A percentile compares a stretch with the other conserved stretches of the same genome.
These are phyloP conservation scores for Galeopterus variegatus DNA, from an alignment of 2,113 vertebrate species.

Conservation along the genomic window DNA sequence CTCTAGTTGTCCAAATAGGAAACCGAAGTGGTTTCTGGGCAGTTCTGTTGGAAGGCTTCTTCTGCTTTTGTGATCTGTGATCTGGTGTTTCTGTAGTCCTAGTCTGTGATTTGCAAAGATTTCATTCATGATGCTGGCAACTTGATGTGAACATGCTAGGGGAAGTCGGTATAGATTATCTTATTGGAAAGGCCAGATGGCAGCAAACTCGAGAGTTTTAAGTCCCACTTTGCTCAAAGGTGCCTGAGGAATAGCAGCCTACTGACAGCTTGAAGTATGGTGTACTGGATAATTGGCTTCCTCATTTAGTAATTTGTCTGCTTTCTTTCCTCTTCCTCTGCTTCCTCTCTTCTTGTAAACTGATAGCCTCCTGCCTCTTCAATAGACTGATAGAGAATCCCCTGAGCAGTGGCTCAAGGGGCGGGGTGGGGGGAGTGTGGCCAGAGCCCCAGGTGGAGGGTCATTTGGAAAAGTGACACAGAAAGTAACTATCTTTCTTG, in stretches of 20 bases:
- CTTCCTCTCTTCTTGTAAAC: conserved; percentile 92
- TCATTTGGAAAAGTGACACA: conserved; percentile 71
- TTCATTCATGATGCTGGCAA: conserved; percentile 52
- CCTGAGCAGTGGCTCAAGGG: conserved; percentile 77
- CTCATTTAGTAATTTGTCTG: conserved; percentile 93
- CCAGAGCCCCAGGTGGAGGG: conserved; percentile 42
- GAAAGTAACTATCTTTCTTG: background rate
- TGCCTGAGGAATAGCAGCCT: conserved; percentile 75
- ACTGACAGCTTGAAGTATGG: conserved; percentile 85
- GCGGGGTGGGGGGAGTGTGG: conserved; percentile 76
- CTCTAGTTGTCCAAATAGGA: conserved; percentile 46
- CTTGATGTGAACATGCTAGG: background rate
- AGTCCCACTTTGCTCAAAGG: conserved; percentile 78
- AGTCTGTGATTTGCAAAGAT: conserved; percentile 54
- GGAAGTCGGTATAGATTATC: conserved; percentile 41
- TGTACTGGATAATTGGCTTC: conserved; percentile 88
- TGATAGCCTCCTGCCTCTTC: conserved; percentile 89
- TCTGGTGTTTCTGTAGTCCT: background rate
- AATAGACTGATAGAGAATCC: conserved; percentile 86
- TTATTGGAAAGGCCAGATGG: conserved; percentile 64
- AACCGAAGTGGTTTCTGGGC: background rate
- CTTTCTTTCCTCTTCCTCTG: conserved; percentile 91
- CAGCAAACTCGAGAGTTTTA: conserved; percentile 58
- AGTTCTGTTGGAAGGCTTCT: background rate
- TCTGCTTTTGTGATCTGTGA: conserved; percentile 53